A percentile compares a stretch with the other conserved stretches of the same genome.
Conservation (phyloP, 2,888 invertebrate genomes). For the Melanostoma scalare region DNA sequence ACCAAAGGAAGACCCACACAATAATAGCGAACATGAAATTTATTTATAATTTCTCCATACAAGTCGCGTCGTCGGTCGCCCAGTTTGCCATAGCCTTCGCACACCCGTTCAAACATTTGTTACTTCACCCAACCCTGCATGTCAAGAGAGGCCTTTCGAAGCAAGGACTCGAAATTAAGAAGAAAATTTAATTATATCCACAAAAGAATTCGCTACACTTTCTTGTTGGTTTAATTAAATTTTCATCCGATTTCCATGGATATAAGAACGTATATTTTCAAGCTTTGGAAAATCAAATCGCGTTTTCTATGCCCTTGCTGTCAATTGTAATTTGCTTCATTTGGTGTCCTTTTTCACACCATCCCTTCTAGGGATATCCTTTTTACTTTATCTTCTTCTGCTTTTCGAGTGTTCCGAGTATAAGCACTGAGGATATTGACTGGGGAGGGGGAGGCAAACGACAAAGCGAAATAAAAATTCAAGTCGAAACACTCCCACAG, state of each 20-base stretch:
- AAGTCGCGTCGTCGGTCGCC: not conserved
- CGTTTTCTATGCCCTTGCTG: conserved; percentile 28
- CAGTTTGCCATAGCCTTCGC: not conserved
- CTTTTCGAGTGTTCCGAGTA: not conserved
- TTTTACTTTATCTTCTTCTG: conserved; percentile 1
- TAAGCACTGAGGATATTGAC: not conserved
- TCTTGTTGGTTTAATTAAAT: conserved; percentile 57
- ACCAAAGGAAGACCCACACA: not conserved
- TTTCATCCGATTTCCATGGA: conserved; percentile 56
- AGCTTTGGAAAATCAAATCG: conserved; percentile 40
- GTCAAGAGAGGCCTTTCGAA: conserved; percentile 18
- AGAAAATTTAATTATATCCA: conserved; percentile 61
- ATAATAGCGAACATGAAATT: conserved; percentile 28
- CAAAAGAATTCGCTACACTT: conserved; percentile 56
- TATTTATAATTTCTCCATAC: conserved; percentile 50
- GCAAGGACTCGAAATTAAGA: conserved; percentile 50
- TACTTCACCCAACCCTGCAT: not conserved
- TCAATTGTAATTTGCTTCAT: conserved; percentile 54
- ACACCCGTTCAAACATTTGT: conserved; percentile 16
- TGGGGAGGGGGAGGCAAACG: not conserved
- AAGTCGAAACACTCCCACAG: conserved; percentile 31
- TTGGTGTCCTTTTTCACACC: conserved; percentile 55
- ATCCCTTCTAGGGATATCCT: conserved; percentile 9
- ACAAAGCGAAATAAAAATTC: conserved; percentile 29
- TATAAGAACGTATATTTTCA: conserved; percentile 21